These are phyloP conservation scores for Rhadinocentrus ornatus DNA, from an alignment of 2,797 vertebrate genomes.

Conservation along the genomic window DNA sequence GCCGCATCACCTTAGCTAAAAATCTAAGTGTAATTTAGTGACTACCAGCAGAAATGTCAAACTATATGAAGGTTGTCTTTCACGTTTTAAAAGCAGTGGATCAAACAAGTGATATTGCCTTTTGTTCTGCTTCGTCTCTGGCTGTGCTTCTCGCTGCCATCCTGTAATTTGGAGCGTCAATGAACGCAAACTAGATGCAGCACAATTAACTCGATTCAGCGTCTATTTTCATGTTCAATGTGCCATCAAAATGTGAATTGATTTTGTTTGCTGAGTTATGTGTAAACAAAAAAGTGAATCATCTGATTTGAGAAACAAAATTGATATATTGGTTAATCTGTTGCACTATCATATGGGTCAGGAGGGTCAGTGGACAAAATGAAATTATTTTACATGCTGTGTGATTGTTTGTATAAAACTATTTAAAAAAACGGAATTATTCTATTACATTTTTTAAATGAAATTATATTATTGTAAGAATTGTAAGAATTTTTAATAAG, in stretches of 20 bases:
- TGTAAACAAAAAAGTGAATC: constrained; percentile 52
- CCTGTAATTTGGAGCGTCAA: constrained; percentile 79
- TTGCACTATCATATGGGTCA: constrained; percentile 42
- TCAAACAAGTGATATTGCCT: constrained; percentile 68
- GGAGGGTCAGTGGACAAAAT: constrained; percentile 11
- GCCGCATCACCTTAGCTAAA: constrained; percentile 36
- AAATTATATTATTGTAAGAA: neutral
- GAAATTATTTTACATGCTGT: constrained; percentile 11
- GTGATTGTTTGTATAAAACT: constrained; percentile 31
- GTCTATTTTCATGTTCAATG: constrained; percentile 77
- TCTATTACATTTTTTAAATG: neutral
- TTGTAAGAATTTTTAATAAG: neutral
- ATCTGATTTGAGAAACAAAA: constrained; percentile 36
- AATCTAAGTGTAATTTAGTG: constrained; percentile 39
- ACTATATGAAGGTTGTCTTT: constrained; percentile 37
- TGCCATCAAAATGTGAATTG: constrained; percentile 76
- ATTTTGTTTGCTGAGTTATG: constrained; percentile 69
- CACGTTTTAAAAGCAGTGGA: constrained; percentile 47
- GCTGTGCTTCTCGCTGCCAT: constrained; percentile 63
- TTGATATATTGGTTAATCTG: constrained; percentile 54
- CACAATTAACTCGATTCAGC: constrained; percentile 76
- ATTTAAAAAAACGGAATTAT: neutral
- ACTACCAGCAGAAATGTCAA: constrained; percentile 40
- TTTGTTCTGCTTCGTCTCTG: constrained; percentile 67
- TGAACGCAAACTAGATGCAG: constrained; percentile 76